These are phyloP conservation scores for Lutraria lutraria DNA, from an alignment of 2,888 invertebrate species.

Conservation along the genomic window DNA sequence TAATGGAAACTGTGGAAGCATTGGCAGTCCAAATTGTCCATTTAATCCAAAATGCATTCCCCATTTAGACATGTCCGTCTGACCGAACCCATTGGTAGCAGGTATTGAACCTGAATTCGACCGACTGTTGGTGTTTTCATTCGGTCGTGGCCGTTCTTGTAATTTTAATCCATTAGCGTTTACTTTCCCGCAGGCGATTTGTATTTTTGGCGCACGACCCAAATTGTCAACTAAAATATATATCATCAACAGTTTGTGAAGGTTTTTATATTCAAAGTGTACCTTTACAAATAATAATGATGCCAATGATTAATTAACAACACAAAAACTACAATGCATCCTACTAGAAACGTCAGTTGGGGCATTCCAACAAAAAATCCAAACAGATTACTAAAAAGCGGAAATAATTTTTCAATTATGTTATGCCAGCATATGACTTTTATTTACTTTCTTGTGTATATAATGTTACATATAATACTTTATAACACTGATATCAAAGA, in stretches of 20 bases:
- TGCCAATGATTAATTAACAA: no score
- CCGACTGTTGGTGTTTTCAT: background rate
- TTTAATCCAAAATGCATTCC: slow-evolving; percentile 10
- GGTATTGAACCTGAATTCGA: background rate
- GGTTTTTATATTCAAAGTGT: background rate
- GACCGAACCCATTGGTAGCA: background rate
- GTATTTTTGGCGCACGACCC: slow-evolving; percentile 52
- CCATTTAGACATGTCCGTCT: background rate
- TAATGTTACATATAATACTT: no score
- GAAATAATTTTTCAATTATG: no score
- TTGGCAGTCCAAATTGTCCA: slow-evolving; percentile 13
- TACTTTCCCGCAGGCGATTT: slow-evolving; percentile 63
- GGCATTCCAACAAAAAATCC: no score
- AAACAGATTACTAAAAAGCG: no score
- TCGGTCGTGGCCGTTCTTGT: slow-evolving; percentile 46
- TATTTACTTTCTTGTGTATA: no score
- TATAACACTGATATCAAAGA: no score
- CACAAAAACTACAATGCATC: no score
- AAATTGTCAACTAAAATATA: slow-evolving; percentile 60
- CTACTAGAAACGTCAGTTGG: no score
- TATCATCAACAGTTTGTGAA: background rate
- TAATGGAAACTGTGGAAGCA: slow-evolving; percentile 5
- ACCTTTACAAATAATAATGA: no score
- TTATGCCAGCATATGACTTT: no score
- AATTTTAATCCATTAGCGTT: slow-evolving; percentile 48